A percentile compares a stretch with the other conserved stretches of the same genome.
Conservation (phyloP, 1,140 invertebrate species). For the Musca vetustissima region DNA sequence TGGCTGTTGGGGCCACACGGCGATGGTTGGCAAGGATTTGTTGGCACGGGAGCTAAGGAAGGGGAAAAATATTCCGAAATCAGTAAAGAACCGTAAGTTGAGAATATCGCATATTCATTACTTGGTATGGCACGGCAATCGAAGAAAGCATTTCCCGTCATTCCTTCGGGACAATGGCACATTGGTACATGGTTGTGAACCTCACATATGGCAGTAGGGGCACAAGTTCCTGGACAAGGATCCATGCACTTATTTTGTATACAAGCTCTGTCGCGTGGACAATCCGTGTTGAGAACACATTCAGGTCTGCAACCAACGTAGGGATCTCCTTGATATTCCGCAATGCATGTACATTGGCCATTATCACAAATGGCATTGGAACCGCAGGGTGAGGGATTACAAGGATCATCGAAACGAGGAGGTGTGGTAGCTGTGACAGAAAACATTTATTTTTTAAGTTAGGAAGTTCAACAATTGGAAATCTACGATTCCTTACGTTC, state of each 20-base stretch:
- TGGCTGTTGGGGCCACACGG: constrained; percentile 80
- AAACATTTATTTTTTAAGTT: constrained; percentile 2
- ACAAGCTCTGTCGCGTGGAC: constrained; percentile 70
- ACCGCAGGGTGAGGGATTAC: constrained; percentile 80
- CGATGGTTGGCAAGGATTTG: constrained; percentile 68
- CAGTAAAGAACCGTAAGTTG: constrained; percentile 33
- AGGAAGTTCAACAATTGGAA: constrained; percentile 6
- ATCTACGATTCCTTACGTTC: constrained; percentile 37
- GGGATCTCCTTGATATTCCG: constrained; percentile 83
- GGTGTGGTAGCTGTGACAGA: constrained; percentile 36
- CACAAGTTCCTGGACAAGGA: constrained; percentile 79
- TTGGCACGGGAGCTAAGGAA: constrained; percentile 54
- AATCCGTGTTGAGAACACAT: constrained; percentile 84
- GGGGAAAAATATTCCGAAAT: constrained; percentile 55
- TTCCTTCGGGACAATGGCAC: constrained; percentile 73
- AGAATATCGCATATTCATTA: constrained; percentile 41
- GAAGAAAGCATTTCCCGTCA: constrained; percentile 72
- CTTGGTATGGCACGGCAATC: constrained; percentile 55
- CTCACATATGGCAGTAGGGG: constrained; percentile 73
- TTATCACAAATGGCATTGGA: constrained; percentile 77
- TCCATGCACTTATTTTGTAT: constrained; percentile 79
- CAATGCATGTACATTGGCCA: constrained; percentile 76
- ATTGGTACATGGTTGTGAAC: constrained; percentile 76
- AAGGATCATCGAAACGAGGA: constrained; percentile 55
- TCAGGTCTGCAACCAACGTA: constrained; percentile 80